phyloP scores from a whole-genome alignment of 2,888 invertebrate species.

The Rhorus exstirpatorius region DNA sequence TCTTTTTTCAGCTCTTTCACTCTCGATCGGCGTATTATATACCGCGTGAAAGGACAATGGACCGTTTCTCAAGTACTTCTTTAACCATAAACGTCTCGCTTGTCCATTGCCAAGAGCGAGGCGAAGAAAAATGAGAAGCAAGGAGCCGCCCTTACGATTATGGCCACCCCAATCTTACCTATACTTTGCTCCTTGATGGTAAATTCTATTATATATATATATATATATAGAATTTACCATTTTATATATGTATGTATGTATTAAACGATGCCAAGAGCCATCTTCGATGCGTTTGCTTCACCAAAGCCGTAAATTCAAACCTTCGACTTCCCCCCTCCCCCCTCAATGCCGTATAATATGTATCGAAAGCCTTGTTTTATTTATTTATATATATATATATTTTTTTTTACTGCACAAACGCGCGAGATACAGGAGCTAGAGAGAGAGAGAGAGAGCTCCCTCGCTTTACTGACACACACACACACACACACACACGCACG shows the following conservation, averaged over 20 bases:
- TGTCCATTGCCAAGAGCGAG: conserved; percentile 34
- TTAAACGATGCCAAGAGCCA: conserved; percentile 16
- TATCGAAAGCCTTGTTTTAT: conserved; percentile 24
- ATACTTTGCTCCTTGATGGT: background rate
- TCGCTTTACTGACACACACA: background rate
- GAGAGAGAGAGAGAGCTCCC: too few species aligned
- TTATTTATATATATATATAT: background rate
- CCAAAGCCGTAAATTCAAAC: conserved; percentile 44
- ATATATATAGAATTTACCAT: too few species aligned
- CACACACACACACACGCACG: background rate
- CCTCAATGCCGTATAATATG: conserved; percentile 23
- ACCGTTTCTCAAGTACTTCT: conserved; percentile 76
- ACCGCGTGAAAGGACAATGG: conserved; percentile 75
- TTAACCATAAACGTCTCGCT: conserved; percentile 75
- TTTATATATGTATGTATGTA: background rate
- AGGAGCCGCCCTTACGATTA: conserved; percentile 42
- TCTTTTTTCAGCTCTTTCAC: background rate
- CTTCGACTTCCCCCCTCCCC: conserved; percentile 14
- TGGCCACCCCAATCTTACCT: conserved; percentile 36
- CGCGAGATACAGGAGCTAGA: conserved; percentile 18
- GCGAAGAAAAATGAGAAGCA: conserved; percentile 33
- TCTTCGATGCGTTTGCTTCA: conserved; percentile 27
- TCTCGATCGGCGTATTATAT: conserved; percentile 51
- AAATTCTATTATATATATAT: background rate
- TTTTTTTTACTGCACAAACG: background rate